Conservation (phyloP, 2,888 invertebrate species). For the Watsonalla cultraria region DNA sequence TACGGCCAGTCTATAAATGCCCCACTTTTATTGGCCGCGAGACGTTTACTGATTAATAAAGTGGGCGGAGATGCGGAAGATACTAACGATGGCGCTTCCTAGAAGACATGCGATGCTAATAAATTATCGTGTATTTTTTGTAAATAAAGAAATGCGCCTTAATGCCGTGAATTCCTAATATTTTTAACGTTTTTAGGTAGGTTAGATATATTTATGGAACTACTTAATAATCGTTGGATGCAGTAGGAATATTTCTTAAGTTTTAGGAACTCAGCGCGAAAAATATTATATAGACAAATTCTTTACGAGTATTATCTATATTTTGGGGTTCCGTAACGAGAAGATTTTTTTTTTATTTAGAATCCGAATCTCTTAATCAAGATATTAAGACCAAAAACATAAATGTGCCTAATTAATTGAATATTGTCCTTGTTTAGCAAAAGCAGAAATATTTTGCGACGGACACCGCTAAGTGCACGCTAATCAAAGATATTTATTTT, state of each 20-base stretch:
- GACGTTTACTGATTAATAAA: slow-evolving; percentile 76
- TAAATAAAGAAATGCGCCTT: slow-evolving; percentile 12
- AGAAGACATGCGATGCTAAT: slow-evolving; percentile 39
- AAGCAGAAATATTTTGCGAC: too few relatives aligned
- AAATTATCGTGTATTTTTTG: slow-evolving; percentile 21
- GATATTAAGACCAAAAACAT: too few relatives aligned
- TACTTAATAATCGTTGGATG: neutral
- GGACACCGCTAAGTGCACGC: too few relatives aligned
- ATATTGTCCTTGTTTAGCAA: too few relatives aligned
- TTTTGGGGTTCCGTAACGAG: too few relatives aligned
- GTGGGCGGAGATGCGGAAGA: slow-evolving; percentile 69
- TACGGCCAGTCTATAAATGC: slow-evolving; percentile 70
- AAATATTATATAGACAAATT: too few relatives aligned
- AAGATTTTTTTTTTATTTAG: too few relatives aligned
- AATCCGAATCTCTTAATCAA: too few relatives aligned
- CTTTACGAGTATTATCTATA: too few relatives aligned
- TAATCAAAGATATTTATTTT: too few relatives aligned
- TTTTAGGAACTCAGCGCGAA: too few relatives aligned
- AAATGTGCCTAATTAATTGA: too few relatives aligned
- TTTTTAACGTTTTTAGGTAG: neutral
- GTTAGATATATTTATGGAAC: neutral
- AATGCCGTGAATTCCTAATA: slow-evolving; percentile 1
- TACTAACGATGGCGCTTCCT: slow-evolving; percentile 57
- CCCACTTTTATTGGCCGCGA: slow-evolving; percentile 67
- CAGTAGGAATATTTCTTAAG: neutral